Evolutionary conservation across 2,888 invertebrate species (phyloP).

Genomic region (Myopa tessellatipennis): DNA sequence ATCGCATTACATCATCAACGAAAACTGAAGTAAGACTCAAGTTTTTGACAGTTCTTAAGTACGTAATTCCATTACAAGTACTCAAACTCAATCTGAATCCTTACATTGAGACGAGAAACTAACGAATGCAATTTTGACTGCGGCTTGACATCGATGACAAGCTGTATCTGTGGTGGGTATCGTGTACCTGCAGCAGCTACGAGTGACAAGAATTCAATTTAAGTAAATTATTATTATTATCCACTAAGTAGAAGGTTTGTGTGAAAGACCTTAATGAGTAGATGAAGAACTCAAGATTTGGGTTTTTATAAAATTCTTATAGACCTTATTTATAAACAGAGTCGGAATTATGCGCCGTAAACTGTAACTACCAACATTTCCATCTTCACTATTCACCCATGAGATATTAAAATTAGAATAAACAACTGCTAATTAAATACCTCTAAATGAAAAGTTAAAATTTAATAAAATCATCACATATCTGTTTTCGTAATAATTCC

Average conservation of each 20-base stretch:
- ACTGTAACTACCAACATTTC: too few species aligned
- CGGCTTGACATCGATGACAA: neutral
- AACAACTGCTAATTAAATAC: neutral
- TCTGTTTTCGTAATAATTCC: neutral
- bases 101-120: neutral
- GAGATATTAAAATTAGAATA: too few species aligned
- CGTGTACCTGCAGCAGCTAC: neutral
- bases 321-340: too few species aligned
- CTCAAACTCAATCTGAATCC: neutral
- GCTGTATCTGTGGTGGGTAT: neutral
- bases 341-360: too few species aligned
- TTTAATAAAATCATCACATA: neutral
- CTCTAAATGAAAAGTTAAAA: neutral
- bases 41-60: conserved; percentile 5
- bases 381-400: too few species aligned
- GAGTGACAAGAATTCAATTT: too few species aligned
- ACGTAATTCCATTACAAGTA: conserved; percentile 23
- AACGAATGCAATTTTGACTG: conserved; percentile 13
- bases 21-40: conserved; percentile 11
- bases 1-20: neutral
- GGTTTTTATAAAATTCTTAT: too few species aligned
- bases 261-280: too few species aligned
- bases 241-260: too few species aligned
- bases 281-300: too few species aligned
- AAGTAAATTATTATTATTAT: too few species aligned